Evolutionary conservation across 37 sponge, comb jelly and placozoan genomes (phyloP), one percentile per base, ranked within the genome.

Genomic region (Diacarnus erythraeanus): DNA sequence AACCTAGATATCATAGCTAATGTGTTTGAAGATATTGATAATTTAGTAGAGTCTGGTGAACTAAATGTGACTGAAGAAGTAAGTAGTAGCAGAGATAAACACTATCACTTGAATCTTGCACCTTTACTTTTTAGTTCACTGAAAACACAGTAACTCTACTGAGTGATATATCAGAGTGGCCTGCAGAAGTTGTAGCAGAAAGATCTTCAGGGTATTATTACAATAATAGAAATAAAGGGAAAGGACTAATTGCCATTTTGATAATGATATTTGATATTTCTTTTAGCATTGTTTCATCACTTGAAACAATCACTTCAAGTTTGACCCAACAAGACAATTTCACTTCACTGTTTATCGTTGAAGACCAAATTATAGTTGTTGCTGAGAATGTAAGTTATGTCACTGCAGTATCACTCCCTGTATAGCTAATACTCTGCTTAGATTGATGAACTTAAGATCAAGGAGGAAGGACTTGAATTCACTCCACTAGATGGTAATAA

Each of bases 151-250:
- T 73, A 22, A 30, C 36, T 41, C 70, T 87, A 10, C 39, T 87
- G 33, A 70, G 57, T 75, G 76, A 38, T 0, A 41, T 87, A 39
- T 64, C 73, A 57, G 64, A 71, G 1, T 87, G 87, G 87, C 87
- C 87, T 21, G 31, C 37, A 23, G 71, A 58, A 0, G 69, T 68
- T 27, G 30, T 87, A 3, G 25, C 58, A 25, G 56, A 75, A 26
- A 30, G 36, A 20, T 74, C 81, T 44, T 75, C 81, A 21, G 34
- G 12, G 87, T 87, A 59, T 29, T 57, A 42, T 26, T 5, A 44
- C 1, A 5, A 38, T 36, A 31, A 51, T 57, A 54, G 43, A 23
- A 41, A 31, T n/a, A n/a, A n/a, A n/a, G n/a, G n/a, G n/a, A 36
- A 41, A 29, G 15, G 22, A 68, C 18, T 38, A 25, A 40, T 0